Base-by-base conservation (phyloP, 92 coral and sea anemone species). In the Hydrozoanthus gracilis region DNA sequence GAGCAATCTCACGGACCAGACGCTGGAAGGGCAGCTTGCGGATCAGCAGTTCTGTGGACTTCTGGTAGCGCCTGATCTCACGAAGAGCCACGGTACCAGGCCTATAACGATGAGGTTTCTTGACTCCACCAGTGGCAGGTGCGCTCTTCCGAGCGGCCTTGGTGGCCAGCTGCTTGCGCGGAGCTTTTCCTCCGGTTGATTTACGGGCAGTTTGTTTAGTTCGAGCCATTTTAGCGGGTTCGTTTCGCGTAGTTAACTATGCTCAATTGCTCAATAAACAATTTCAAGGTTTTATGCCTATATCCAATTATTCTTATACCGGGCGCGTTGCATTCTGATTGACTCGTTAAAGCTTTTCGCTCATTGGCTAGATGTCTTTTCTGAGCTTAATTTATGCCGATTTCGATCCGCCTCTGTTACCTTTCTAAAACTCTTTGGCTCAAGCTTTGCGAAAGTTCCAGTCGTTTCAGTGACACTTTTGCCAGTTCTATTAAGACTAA, bases 61-160 rank as follows among this genome's bases (percentile, higher is more conserved):
- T 92, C 92, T 92, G 95, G 86, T 92, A 92, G 47, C 95, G 95
- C 88, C 95, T 92, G 91, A 92, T 92, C 88, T 92, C 95, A 89
- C 95, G 35, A 27, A 27, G 35, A 27, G 35, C 35, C 35, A 27
- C 35, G 35, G 35, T 27, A 27, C 35, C 35, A 27, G 35, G 35
- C 35, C 35, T 27, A 27, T 27, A 27, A 27, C 35, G 35, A 27
- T 27, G 35, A 27, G 35, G 35, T 27, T 27, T 27, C 35, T 27
- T 27, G 35, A 27, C 35, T 27, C 35, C 35, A 27, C 35, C 35
- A 27, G 35, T 27, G 35, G 35, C 35, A 27, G 35, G 35, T 27
- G 35, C 35, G 35, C 35, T 27, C 35, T 27, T 27, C 35, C 35
- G 35, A 27, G 35, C 35, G 35, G 35, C 35, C 35, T 27, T 27